Conservation (phyloP, 2,113 vertebrate genomes). For the Myotis davidii region DNA sequence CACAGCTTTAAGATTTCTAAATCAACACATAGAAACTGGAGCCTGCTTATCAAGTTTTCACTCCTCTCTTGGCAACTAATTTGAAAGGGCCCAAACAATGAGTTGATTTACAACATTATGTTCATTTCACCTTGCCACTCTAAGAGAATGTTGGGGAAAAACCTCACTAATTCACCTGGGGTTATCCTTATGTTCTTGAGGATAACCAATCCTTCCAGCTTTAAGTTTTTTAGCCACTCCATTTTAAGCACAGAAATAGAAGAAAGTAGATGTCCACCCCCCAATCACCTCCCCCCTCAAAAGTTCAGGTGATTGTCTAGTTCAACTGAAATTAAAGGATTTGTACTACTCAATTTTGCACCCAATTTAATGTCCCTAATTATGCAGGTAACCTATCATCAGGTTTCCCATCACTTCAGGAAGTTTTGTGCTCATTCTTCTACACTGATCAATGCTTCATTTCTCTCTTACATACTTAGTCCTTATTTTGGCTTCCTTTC, state of each 20-base stretch:
- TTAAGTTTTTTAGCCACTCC: constrained; percentile 49
- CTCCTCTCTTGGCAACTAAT: background rate
- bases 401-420: constrained; percentile 50
- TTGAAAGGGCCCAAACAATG: constrained; percentile 41
- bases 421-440: constrained; percentile 41
- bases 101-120: constrained; percentile 48
- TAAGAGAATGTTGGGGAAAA: constrained; percentile 43
- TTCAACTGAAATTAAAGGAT: constrained; percentile 71
- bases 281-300: background rate
- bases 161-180: constrained; percentile 54
- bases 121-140: constrained; percentile 42
- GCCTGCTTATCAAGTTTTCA: constrained; percentile 70
- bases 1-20: constrained; percentile 63
- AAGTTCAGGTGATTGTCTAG: constrained; percentile 50
- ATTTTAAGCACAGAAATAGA: constrained; percentile 71
- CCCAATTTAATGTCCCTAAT: constrained; percentile 59
- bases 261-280: constrained; percentile 50
- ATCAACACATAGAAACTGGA: constrained; percentile 67
- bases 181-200: constrained; percentile 69
- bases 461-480: constrained; percentile 6
- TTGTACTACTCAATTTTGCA: constrained; percentile 64
- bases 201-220: constrained; percentile 19
- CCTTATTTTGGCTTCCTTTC: background rate
- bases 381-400: background rate
- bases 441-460: constrained; percentile 35